These are phyloP conservation scores for Aricia artaxerxes DNA, from an alignment of 2,888 invertebrate genomes.

Conservation along the genomic window DNA sequence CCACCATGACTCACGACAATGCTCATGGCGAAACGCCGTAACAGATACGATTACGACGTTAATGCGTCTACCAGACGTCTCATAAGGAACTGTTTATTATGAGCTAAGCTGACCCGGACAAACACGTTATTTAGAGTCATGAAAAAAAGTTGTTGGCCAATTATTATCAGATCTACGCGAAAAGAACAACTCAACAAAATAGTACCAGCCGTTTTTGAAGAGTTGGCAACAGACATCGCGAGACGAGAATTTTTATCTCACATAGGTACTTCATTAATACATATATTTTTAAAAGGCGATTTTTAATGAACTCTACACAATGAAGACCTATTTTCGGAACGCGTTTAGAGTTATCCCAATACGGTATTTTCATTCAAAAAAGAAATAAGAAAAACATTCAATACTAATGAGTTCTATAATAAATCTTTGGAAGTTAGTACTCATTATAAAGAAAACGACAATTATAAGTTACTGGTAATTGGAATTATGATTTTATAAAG, in stretches of 20 bases:
- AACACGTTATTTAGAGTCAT: too few species aligned
- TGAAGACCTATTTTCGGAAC: not conserved
- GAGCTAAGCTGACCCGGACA: not conserved
- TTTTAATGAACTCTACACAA: not conserved
- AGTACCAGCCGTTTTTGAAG: too few species aligned
- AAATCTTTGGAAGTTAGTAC: not conserved
- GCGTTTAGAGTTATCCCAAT: not conserved
- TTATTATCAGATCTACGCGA: too few species aligned
- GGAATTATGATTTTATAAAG: not conserved
- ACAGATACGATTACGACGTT: not conserved
- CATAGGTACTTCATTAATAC: too few species aligned
- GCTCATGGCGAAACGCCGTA: slow-evolving; percentile 1
- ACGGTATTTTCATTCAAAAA: not conserved
- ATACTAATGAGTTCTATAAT: not conserved
- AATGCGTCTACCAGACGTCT: slow-evolving; percentile 6
- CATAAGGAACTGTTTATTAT: not conserved
- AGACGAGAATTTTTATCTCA: too few species aligned
- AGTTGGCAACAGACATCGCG: too few species aligned
- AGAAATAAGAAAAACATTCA: not conserved
- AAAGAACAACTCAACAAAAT: too few species aligned
- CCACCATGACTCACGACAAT: slow-evolving; percentile 19
- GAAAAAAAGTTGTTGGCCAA: too few species aligned
- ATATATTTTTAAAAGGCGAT: not conserved
- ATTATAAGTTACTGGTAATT: not conserved
- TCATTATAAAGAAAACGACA: not conserved